Base-by-base conservation (phyloP, 2,888 invertebrate species). In the Gandaritis pyraliata region DNA sequence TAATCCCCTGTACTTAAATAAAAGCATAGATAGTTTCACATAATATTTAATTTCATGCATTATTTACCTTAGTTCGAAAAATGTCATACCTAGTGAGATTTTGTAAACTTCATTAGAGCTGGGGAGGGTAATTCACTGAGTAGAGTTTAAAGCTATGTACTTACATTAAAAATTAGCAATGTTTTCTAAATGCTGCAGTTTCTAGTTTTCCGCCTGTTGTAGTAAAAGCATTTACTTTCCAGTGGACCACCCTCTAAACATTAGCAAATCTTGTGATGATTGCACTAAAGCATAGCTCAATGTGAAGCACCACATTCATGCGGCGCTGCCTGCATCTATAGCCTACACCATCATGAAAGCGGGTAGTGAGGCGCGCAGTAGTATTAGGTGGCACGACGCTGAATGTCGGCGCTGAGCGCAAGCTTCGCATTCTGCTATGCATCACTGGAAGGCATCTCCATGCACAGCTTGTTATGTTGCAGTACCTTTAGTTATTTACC, bases 401-500 rank as follows among this genome's bases (percentile, higher is more conserved):
- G 58, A 54, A 54, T 57, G 53, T 12, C 33, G 45, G 62, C 54
- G 54, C 33, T 39, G 18, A 13, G 58, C 50, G 54, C 41, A 33
- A 54, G 67, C 64, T 47, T 65, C 64, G 53, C 67, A 54, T 60
- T 61, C 46, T 55, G 67, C 67, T 64, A 57, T 50, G 58, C 58
- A 12, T 29, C n/a, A 43, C 45, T 33, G 15, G 56, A 52, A 43
- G 41, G 38, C 54, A 52, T 65, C 68, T 56, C 65, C 64, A 64
- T 63, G 68, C 65, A 65, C 63, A 53, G 63, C 64, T 68, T 64
- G 63, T 65, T 68, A 58, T 65, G 61, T 68, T 68, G 58, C 68
- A 68, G 68, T 68, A 61, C 63, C 65, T 61, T 56, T 68, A 63
- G 65, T 56, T 61, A 54, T 58, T 57, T 68, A 65, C 63, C 58